Evolutionary conservation across 2,113 vertebrate genomes (phyloP).

Genomic region (Abramis brama): DNA sequence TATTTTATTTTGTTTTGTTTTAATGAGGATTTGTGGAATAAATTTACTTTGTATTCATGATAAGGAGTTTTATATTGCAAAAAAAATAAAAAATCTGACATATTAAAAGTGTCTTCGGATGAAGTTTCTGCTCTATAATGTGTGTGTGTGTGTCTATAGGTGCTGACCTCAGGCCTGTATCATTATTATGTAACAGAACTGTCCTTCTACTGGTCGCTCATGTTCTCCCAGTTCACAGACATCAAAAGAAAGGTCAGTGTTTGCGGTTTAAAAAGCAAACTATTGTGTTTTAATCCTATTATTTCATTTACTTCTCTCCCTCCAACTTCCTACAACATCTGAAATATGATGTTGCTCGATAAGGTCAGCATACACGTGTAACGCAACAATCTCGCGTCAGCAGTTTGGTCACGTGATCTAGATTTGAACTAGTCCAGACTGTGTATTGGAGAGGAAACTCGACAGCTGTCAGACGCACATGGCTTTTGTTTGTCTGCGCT

Average conservation of each 20-base stretch:
- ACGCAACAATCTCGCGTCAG: not conserved
- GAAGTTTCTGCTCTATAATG: not conserved
- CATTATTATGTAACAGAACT: constrained; percentile 90
- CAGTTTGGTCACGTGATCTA: not conserved
- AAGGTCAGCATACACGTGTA: not conserved
- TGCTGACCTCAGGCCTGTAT: constrained; percentile 86
- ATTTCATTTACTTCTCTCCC: not conserved
- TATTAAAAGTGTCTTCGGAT: not conserved
- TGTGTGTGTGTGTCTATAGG: constrained; percentile 69
- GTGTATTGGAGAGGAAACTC: not conserved
- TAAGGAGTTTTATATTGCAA: too few relatives aligned
- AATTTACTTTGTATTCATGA: not conserved
- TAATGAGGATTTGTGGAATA: not conserved
- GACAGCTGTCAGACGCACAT: constrained; percentile 46
- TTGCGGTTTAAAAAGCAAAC: not conserved
- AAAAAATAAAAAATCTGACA: too few relatives aligned
- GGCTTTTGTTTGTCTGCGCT: constrained; percentile 21
- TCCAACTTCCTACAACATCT: not conserved
- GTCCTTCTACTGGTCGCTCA: constrained; percentile 96
- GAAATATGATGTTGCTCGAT: not conserved
- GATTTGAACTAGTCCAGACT: not conserved
- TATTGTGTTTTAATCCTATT: not conserved
- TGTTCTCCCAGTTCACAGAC: constrained; percentile 98
- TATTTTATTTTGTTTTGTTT: not conserved
- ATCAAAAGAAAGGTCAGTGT: constrained; percentile 95